phyloP scores from a whole-genome alignment of 2,797 vertebrate species.

The Rhinella marina region DNA sequence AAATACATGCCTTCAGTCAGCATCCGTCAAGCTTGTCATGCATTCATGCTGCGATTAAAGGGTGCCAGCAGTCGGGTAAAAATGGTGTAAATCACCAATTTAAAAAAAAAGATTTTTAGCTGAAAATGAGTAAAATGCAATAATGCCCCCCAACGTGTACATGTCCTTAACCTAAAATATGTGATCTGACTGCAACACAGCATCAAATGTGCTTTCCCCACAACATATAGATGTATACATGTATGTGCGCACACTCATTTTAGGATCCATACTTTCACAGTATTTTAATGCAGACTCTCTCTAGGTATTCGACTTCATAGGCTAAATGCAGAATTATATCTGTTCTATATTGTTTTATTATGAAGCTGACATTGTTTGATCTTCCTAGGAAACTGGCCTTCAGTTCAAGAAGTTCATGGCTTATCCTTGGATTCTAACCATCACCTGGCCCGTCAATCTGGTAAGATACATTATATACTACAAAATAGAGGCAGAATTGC shows the following conservation, averaged over 20 bases:
- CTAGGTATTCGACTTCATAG: not conserved
- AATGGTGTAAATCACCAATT: too few relatives aligned
- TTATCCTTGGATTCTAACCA: constrained; percentile 93
- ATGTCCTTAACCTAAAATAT: not conserved
- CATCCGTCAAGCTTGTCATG: too few relatives aligned
- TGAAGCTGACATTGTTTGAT: not conserved
- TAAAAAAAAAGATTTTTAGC: too few relatives aligned
- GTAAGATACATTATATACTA: constrained; percentile 68
- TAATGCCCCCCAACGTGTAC: too few relatives aligned
- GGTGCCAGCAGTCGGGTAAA: too few relatives aligned
- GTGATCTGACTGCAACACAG: not conserved
- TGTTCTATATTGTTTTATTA: not conserved
- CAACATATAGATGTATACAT: not conserved
- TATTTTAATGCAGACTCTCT: not conserved
- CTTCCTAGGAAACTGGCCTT: constrained; percentile 80
- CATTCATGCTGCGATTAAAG: too few relatives aligned
- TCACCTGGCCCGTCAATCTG: constrained; percentile 89
- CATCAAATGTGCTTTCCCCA: not conserved
- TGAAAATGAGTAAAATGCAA: too few relatives aligned
- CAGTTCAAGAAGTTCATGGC: constrained; percentile 93
- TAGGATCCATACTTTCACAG: not conserved
- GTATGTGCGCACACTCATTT: not conserved
- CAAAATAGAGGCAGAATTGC: not conserved
- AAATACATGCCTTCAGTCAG: too few relatives aligned
- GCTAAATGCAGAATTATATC: not conserved